phyloP scores from a whole-genome alignment of 2,113 vertebrate genomes.

The Ivindomyrus marchei region DNA sequence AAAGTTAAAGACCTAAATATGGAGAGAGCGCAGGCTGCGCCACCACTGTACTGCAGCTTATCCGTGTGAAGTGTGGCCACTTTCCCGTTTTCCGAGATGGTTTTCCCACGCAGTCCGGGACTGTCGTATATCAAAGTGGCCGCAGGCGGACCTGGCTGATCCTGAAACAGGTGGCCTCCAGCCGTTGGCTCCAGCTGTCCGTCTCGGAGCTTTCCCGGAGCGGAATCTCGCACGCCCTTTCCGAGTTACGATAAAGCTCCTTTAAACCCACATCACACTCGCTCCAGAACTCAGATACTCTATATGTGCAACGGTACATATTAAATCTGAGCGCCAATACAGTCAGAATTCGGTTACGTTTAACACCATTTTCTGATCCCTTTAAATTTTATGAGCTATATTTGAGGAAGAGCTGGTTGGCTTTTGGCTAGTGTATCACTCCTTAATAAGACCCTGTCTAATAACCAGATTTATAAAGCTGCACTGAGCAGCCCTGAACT shows the following conservation, averaged over 20 bases:
- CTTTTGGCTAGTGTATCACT: neutral
- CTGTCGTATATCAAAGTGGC: neutral
- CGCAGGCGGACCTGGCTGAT: neutral
- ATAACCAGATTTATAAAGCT: neutral
- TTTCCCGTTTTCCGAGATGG: neutral
- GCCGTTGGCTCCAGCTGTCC: neutral
- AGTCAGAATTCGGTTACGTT: neutral
- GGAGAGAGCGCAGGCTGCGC: neutral
- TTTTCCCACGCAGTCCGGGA: neutral
- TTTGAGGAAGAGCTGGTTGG: neutral
- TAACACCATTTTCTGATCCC: neutral
- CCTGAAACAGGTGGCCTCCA: neutral
- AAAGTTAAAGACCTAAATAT: neutral
- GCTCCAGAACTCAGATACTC: neutral
- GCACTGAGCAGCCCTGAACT: slow-evolving; percentile 7
- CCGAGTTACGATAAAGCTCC: neutral
- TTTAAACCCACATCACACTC: neutral
- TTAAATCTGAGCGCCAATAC: neutral
- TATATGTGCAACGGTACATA: neutral
- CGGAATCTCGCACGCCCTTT: neutral
- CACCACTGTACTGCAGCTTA: neutral
- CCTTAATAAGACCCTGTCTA: neutral
- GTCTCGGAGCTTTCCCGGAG: neutral
- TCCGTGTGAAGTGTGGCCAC: neutral
- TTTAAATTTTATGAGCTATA: neutral